Evolutionary conservation across 1,140 invertebrate genomes (phyloP).

Genomic region (Bombus soroeensis): DNA sequence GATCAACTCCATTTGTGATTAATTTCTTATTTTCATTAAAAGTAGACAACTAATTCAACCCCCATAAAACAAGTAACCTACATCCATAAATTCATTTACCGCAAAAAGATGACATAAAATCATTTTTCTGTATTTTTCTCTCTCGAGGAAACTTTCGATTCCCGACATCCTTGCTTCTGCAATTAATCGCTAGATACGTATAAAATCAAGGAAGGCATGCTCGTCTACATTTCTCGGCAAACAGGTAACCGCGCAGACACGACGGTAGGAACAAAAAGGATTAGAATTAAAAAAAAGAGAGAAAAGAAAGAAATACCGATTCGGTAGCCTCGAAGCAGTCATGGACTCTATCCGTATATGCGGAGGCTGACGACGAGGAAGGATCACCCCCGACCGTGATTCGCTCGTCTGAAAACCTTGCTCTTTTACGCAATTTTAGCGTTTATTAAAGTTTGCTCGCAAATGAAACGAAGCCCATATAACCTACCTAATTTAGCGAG

Average conservation of each 20-base stretch:
- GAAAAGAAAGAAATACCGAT: conserved; percentile 37
- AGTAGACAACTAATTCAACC: no score
- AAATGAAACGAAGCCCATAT: conserved; percentile 84
- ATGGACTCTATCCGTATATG: conserved; percentile 37
- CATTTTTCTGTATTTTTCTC: no score
- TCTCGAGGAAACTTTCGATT: no score
- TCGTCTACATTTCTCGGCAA: conserved; percentile 19
- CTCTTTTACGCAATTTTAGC: conserved; percentile 84
- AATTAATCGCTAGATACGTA: neutral
- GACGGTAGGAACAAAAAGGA: neutral
- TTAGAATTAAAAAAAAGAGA: neutral
- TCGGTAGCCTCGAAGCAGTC: conserved; percentile 32
- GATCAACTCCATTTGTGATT: no score
- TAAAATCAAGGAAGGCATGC: neutral
- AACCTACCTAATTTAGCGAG: conserved; percentile 84
- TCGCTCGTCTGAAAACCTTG: conserved; percentile 83
- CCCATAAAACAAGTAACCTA: no score
- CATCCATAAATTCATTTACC: no score
- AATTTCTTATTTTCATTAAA: no score
- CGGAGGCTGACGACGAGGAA: conserved; percentile 52
- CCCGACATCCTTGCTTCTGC: neutral
- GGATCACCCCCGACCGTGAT: conserved; percentile 72
- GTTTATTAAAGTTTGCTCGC: conserved; percentile 84
- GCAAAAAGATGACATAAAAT: no score
- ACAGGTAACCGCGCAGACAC: neutral